A percentile compares a stretch with the other conserved stretches of the same genome.
Conservation (phyloP, 2,888 invertebrate species). For the Lasioglossum lativentre region DNA sequence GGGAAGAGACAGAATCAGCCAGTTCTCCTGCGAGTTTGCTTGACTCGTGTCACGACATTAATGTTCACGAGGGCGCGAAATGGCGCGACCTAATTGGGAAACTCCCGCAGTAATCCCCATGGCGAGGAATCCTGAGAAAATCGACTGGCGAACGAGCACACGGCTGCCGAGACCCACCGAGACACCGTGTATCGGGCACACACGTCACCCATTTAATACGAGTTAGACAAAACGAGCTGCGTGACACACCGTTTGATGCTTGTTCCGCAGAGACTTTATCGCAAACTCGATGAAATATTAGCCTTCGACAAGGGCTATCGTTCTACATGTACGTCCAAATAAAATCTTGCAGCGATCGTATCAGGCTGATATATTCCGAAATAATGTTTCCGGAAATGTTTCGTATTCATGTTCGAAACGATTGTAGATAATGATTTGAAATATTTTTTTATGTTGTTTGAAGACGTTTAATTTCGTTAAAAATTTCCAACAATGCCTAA, state of each 20-base stretch:
- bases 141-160: conserved; percentile 57
- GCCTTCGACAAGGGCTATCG: not conserved
- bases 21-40: conserved; percentile 43
- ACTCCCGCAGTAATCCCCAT: conserved; percentile 65
- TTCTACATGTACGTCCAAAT: not conserved
- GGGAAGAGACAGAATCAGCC: conserved; percentile 15
- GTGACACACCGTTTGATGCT: not conserved
- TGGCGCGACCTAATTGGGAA: conserved; percentile 70
- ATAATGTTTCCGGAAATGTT: too few relatives aligned
- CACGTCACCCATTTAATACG: not conserved
- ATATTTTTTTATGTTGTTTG: not conserved
- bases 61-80: conserved; percentile 66
- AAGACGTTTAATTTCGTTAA: not conserved
- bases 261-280: not conserved
- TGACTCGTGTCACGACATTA: conserved; percentile 58
- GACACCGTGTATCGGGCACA: not conserved
- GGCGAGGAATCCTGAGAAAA: conserved; percentile 54
- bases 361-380: not conserved
- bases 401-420: not conserved
- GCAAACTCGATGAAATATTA: not conserved
- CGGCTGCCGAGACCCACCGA: not conserved
- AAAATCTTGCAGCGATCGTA: not conserved
- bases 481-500: not conserved
- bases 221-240: conserved; percentile 2
- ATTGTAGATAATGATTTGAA: not conserved